Conservation (phyloP, 2,797 vertebrate species). For the Macrochelys suwanniensis region DNA sequence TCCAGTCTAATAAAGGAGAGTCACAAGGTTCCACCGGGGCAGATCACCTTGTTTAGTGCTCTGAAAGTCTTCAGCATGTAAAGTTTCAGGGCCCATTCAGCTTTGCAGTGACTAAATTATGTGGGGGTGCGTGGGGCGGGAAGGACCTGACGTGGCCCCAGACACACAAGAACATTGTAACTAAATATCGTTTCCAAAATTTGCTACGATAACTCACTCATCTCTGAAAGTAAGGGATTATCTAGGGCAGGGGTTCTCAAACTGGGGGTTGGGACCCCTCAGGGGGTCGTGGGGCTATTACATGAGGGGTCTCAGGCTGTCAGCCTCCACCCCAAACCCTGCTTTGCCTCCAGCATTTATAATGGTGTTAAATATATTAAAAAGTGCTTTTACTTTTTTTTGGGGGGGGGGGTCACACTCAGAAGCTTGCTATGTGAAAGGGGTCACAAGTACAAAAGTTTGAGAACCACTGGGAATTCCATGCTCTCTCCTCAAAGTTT, state of each 20-base stretch:
- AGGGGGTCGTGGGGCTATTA: too few species aligned
- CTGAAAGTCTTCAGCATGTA: neutral
- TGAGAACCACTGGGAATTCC: neutral
- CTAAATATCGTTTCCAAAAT: neutral
- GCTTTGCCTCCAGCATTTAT: too few species aligned
- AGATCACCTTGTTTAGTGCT: neutral
- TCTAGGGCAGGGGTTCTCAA: too few species aligned
- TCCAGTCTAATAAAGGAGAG: neutral
- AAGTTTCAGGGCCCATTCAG: neutral
- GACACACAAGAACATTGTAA: neutral
- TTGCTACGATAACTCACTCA: neutral
- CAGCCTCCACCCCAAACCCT: too few species aligned
- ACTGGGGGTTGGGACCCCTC: too few species aligned
- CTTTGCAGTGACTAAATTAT: neutral
- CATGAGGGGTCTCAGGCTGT: too few species aligned
- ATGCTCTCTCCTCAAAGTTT: neutral
- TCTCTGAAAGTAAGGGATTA: neutral
- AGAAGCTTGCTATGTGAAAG: too few species aligned
- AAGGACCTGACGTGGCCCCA: neutral
- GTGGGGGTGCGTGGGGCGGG: fast-evolving
- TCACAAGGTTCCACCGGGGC: neutral
- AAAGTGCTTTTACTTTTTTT: too few species aligned
- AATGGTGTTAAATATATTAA: too few species aligned
- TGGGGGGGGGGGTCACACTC: too few species aligned
- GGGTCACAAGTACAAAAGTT: too few species aligned